Evolutionary conservation across 2,113 vertebrate species (phyloP).

Genomic region (Pedetes capensis): DNA sequence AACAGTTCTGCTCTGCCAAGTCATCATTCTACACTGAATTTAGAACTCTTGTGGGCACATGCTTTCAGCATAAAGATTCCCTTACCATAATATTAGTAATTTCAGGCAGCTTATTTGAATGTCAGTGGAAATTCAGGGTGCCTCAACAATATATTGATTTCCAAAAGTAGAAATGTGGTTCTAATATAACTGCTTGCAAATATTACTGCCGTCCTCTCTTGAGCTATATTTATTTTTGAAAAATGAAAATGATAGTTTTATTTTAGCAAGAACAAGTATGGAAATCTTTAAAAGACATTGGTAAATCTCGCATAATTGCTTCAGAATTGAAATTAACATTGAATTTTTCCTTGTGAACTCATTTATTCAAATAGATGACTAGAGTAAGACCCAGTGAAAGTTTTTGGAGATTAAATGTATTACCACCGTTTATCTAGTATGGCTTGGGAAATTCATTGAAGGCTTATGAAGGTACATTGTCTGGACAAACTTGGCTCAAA

Average conservation of each 20-base stretch:
- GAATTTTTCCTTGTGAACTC: conserved; percentile 48
- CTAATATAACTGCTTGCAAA: conserved; percentile 64
- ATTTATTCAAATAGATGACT: conserved; percentile 10
- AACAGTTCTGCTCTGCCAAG: conserved; percentile 64
- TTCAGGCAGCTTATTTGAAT: conserved; percentile 65
- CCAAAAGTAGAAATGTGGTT: conserved; percentile 73
- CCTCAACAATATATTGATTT: conserved; percentile 60
- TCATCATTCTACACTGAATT: conserved; percentile 59
- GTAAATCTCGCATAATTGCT: conserved; percentile 55
- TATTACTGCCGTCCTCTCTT: conserved; percentile 46
- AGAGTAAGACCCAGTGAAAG: not conserved
- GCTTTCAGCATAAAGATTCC: conserved; percentile 64
- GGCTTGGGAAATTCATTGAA: not conserved
- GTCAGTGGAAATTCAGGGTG: conserved; percentile 62
- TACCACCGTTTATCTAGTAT: not conserved
- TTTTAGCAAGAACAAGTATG: conserved; percentile 60
- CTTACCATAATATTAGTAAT: conserved; percentile 71
- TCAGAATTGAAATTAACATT: conserved; percentile 56
- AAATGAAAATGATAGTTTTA: conserved; percentile 64
- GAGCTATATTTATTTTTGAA: conserved; percentile 65
- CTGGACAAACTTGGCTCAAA: not conserved
- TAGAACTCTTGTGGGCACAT: conserved; percentile 65
- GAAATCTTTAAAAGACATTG: conserved; percentile 68
- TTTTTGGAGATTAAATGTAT: not conserved
- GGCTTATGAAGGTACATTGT: not conserved